These are phyloP conservation scores for Rousettus madagascariensis DNA, from an alignment of 2,797 vertebrate genomes.

Conservation along the genomic window DNA sequence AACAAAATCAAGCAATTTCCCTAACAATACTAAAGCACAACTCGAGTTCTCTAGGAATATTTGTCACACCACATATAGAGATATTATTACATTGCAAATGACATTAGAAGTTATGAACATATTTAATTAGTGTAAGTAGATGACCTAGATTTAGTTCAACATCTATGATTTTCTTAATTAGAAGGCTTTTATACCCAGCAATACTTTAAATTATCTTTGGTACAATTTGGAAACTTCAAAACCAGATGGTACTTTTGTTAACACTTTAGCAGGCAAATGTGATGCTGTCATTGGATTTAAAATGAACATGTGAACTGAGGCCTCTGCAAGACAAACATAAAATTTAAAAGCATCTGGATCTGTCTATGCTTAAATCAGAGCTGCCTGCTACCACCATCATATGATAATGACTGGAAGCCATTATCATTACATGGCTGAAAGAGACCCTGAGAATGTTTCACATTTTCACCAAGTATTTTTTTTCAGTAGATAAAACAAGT, in stretches of 20 bases:
- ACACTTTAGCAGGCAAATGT: background rate
- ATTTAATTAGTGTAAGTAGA: background rate
- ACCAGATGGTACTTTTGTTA: background rate
- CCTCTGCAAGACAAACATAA: background rate
- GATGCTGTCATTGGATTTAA: conserved; percentile 2
- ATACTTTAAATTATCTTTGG: conserved; percentile 16
- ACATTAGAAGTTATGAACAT: background rate
- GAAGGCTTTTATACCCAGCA: background rate
- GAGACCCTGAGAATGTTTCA: background rate
- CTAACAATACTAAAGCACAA: background rate
- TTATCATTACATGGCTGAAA: background rate
- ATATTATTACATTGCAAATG: background rate
- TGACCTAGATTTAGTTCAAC: background rate
- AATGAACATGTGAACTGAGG: background rate
- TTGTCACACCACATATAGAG: background rate
- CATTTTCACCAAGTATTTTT: background rate
- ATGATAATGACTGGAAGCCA: background rate
- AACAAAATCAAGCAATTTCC: background rate
- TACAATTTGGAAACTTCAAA: conserved; percentile 48
- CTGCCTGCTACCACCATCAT: background rate
- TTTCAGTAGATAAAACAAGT: background rate
- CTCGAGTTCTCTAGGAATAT: background rate
- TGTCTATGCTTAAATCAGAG: background rate
- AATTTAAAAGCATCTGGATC: background rate
- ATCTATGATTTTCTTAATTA: background rate